Evolutionary conservation across 2,797 vertebrate genomes (phyloP).

Genomic region (Lagodon rhomboides): DNA sequence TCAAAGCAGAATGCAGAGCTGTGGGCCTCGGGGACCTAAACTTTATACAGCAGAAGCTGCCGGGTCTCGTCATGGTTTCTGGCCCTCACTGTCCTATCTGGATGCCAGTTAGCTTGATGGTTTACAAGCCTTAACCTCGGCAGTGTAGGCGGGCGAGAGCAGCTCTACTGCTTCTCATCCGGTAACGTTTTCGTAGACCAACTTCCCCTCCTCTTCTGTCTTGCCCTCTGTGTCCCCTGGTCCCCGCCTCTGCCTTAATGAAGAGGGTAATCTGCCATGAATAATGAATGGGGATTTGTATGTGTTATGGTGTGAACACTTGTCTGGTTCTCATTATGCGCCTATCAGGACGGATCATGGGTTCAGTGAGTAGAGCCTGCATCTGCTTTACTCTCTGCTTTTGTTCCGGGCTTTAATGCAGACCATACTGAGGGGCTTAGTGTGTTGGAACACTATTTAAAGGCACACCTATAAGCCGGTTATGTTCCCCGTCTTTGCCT

Average conservation of each 20-base stretch:
- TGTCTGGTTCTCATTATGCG: constrained; percentile 85
- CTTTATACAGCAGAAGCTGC: constrained; percentile 60
- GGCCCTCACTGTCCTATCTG: constrained; percentile 49
- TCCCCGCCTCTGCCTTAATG: constrained; percentile 77
- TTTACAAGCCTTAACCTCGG: constrained; percentile 41
- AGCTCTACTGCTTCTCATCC: constrained; percentile 48
- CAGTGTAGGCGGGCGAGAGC: constrained; percentile 34
- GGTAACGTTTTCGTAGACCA: constrained; percentile 47
- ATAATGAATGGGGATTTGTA: constrained; percentile 85
- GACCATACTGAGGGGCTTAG: constrained; percentile 71
- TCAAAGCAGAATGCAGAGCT: constrained; percentile 67
- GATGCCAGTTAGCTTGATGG: constrained; percentile 56
- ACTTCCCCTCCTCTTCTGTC: constrained; percentile 54
- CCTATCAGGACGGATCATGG: constrained; percentile 82
- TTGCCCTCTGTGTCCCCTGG: constrained; percentile 52
- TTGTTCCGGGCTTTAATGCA: constrained; percentile 79
- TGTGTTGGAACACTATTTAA: constrained; percentile 68
- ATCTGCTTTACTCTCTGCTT: constrained; percentile 77
- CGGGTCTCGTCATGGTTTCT: constrained; percentile 46
- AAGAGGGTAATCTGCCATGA: constrained; percentile 84
- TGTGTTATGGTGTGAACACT: constrained; percentile 82
- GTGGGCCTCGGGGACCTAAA: constrained; percentile 58
- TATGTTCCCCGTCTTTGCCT: constrained; percentile 48
- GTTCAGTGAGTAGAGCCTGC: constrained; percentile 73
- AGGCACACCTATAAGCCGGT: constrained; percentile 75